phyloP scores from a whole-genome alignment of 2,113 vertebrate species.

The Mellivora capensis region DNA sequence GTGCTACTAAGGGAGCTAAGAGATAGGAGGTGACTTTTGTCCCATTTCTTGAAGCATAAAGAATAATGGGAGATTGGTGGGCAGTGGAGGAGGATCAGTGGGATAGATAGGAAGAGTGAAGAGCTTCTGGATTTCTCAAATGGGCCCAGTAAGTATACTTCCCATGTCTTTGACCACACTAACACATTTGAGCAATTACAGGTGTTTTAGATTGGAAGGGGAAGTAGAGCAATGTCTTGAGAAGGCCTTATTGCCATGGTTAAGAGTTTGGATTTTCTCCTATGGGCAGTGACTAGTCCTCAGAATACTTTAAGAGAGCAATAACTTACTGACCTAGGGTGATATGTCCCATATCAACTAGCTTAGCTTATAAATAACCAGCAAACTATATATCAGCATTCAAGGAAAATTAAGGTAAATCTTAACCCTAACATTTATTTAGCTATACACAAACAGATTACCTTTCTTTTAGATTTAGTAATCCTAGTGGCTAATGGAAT shows the following conservation, averaged over 20 bases:
- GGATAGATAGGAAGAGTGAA: background rate
- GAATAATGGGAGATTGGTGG: background rate
- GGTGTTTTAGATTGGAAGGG: background rate
- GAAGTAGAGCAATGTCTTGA: background rate
- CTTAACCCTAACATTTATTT: background rate
- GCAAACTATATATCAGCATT: background rate
- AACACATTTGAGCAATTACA: background rate
- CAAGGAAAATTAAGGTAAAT: background rate
- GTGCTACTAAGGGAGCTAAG: background rate
- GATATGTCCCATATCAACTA: background rate
- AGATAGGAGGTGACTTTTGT: background rate
- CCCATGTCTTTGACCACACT: background rate
- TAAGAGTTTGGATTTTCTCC: background rate
- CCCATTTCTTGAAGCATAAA: background rate
- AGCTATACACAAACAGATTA: background rate
- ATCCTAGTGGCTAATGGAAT: background rate
- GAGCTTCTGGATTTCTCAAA: background rate
- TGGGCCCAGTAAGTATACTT: background rate
- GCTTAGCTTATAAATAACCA: constrained; percentile 9
- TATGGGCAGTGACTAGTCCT: background rate
- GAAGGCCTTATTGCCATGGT: background rate
- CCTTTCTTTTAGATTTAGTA: constrained; percentile 35
- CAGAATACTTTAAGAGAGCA: background rate
- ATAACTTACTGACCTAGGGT: background rate
- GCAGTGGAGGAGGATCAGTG: background rate